Conservation (phyloP, 2,113 vertebrate species). For the Prunella himalayana region DNA sequence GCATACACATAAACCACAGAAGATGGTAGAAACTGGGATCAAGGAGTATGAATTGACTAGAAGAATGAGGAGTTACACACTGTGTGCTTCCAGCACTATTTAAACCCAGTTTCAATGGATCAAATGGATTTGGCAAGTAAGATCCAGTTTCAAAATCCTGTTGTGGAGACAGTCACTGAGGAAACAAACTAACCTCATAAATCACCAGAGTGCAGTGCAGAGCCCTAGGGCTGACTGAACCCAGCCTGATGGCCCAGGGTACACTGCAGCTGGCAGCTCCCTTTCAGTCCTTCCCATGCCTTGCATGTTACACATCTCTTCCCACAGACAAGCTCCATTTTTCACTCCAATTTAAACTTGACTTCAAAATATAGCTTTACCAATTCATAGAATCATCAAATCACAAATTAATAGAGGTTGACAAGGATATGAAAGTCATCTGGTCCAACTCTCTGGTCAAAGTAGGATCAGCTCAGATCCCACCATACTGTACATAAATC, state of each 20-base stretch:
- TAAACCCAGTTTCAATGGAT: neutral
- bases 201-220: neutral
- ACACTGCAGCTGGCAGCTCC: neutral
- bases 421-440: neutral
- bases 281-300: neutral
- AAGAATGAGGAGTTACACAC: neutral
- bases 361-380: neutral
- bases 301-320: neutral
- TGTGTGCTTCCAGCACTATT: neutral
- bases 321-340: neutral
- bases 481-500: neutral
- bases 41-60: neutral
- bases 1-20: neutral
- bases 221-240: neutral
- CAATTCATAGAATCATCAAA: neutral
- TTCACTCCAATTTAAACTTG: neutral
- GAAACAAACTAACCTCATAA: neutral
- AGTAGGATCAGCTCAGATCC: neutral
- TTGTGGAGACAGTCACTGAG: neutral
- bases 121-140: neutral
- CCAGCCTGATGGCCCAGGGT: neutral
- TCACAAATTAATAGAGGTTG: neutral
- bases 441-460: neutral
- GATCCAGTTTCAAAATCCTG: constrained; percentile 4
- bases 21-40: neutral